A percentile compares a stretch with the other conserved stretches of the same genome.
Evolutionary conservation across 2,888 invertebrate species (phyloP).

Genomic region (Physocephala rufipes): DNA sequence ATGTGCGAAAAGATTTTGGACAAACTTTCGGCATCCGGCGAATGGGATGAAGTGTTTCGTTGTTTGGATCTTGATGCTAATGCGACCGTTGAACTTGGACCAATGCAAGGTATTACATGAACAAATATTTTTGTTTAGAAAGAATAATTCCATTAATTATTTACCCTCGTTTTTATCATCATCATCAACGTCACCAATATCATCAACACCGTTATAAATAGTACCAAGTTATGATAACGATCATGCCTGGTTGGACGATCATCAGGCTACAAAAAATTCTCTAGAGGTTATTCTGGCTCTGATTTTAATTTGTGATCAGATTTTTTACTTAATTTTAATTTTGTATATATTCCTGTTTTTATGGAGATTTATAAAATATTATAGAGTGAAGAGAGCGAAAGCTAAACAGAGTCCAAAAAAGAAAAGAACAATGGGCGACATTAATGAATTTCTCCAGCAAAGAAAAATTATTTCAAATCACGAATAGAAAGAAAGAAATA

Average conservation of each 20-base stretch:
- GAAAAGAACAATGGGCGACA: too few species aligned
- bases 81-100: constrained; percentile 44
- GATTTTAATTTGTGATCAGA: constrained; percentile 43
- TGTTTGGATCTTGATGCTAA: constrained; percentile 45
- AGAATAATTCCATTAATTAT: neutral
- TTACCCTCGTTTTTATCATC: neutral
- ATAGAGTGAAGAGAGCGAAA: neutral
- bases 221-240: constrained; percentile 35
- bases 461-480: too few species aligned
- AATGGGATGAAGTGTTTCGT: constrained; percentile 45
- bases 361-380: constrained; percentile 38
- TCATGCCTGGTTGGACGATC: constrained; percentile 42
- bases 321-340: constrained; percentile 40
- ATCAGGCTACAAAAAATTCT: constrained; percentile 40
- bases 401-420: too few species aligned
- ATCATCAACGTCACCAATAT: neutral
- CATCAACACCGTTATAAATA: constrained; percentile 9
- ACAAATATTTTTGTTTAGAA: too few species aligned
- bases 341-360: constrained; percentile 40
- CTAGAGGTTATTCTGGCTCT: constrained; percentile 44
- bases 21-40: constrained; percentile 39
- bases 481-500: too few species aligned
- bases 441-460: too few species aligned
- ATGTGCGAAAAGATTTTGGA: constrained; percentile 29
- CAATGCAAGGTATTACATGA: constrained; percentile 36